Evolutionary conservation across 2,888 invertebrate species (phyloP).

Genomic region (Phalera bucephala): DNA sequence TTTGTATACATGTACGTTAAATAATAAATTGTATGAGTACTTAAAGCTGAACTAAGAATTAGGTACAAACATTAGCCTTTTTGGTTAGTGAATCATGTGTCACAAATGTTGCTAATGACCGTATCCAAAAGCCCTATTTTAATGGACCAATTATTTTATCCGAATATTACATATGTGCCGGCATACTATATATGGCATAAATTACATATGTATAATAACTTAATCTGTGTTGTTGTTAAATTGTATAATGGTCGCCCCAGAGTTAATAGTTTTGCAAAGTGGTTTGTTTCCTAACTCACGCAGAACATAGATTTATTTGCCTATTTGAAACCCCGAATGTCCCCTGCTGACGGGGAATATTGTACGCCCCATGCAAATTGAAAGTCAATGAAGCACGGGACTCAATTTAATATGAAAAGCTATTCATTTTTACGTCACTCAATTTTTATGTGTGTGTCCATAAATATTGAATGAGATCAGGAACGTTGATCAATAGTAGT

Average conservation of each 20-base stretch:
- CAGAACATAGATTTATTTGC: constrained; percentile 55
- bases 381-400: constrained; percentile 76
- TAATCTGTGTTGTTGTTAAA: constrained; percentile 26
- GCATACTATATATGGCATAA: background rate
- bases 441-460: background rate
- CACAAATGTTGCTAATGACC: too few relatives aligned
- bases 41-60: background rate
- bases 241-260: constrained; percentile 22
- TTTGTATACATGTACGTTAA: too few relatives aligned
- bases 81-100: background rate
- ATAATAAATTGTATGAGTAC: too few relatives aligned
- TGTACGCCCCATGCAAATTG: constrained; percentile 68
- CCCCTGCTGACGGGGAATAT: constrained; percentile 38
- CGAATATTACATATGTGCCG: constrained; percentile 15
- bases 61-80: background rate
- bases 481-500: too few relatives aligned
- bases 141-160: constrained; percentile 7
- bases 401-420: constrained; percentile 72
- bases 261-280: constrained; percentile 35
- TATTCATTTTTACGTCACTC: constrained; percentile 55
- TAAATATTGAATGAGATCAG: background rate
- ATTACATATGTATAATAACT: constrained; percentile 18
- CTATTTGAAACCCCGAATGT: constrained; percentile 46
- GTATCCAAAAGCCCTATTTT: constrained; percentile 5
- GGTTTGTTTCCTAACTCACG: constrained; percentile 38